Conservation (phyloP, 2,113 vertebrate genomes). For the Mus spicilegus region DNA sequence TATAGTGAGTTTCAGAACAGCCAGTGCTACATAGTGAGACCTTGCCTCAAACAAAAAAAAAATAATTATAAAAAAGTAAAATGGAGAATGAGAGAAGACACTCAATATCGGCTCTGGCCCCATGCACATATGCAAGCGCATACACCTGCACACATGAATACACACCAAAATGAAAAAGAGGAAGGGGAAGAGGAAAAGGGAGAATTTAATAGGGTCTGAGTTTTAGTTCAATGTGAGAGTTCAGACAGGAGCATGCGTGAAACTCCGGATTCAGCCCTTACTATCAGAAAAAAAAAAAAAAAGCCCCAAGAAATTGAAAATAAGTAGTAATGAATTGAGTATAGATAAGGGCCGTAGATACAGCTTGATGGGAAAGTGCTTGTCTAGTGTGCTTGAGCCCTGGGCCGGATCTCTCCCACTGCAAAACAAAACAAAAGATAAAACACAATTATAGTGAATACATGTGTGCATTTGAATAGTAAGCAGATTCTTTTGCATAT, state of each 20-base stretch:
- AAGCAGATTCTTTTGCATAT: constrained; percentile 6
- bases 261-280: neutral
- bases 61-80: neutral
- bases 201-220: neutral
- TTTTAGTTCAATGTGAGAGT: neutral
- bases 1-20: neutral
- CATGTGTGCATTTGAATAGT: constrained; percentile 36
- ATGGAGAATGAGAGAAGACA: neutral
- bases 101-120: neutral
- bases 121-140: too few species aligned
- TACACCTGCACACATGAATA: too few species aligned
- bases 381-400: neutral
- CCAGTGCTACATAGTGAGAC: neutral
- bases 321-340: constrained; percentile 10
- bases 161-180: neutral
- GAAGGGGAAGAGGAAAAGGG: neutral
- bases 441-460: neutral
- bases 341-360: neutral
- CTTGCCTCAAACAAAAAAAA: neutral
- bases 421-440: constrained; percentile 34
- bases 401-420: neutral
- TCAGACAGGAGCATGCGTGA: too few species aligned
- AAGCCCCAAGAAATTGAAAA: neutral
- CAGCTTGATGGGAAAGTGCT: neutral
- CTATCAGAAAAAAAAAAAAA: neutral